These are phyloP conservation scores for Zosterops pallidus DNA, from an alignment of 2,113 vertebrate species.

Conservation along the genomic window DNA sequence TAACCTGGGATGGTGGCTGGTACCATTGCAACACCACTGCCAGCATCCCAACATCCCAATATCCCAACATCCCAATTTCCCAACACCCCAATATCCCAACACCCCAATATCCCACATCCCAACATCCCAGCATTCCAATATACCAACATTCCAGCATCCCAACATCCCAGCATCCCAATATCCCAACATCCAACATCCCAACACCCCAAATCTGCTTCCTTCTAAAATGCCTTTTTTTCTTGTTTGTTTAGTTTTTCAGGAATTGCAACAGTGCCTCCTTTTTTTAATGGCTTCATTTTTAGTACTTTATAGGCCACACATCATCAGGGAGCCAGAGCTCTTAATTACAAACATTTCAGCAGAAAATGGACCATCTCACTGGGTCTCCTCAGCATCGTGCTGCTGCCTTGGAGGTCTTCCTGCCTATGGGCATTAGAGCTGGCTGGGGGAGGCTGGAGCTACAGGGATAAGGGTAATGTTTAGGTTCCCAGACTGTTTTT, in stretches of 20 bases:
- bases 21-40: not conserved
- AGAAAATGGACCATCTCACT: not conserved
- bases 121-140: too few species aligned
- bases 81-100: too few species aligned
- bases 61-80: too few species aligned
- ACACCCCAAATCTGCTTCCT: not conserved
- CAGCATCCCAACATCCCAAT: not conserved
- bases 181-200: accelerated
- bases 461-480: not conserved
- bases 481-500: not conserved
- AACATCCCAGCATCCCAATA: accelerated
- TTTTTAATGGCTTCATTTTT: not conserved
- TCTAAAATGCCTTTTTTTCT: not conserved
- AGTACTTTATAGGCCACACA: not conserved
- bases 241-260: not conserved
- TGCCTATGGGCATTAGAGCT: not conserved
- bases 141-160: too few species aligned
- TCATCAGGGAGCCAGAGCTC: not conserved
- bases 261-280: not conserved
- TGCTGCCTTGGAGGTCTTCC: not conserved
- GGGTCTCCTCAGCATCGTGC: not conserved
- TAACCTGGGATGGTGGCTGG: not conserved
- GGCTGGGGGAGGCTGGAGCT: not conserved
- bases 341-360: not conserved
- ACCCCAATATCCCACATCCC: too few species aligned